Base-by-base conservation (phyloP, 1,140 invertebrate genomes). In the Neodiprion lecontei region DNA sequence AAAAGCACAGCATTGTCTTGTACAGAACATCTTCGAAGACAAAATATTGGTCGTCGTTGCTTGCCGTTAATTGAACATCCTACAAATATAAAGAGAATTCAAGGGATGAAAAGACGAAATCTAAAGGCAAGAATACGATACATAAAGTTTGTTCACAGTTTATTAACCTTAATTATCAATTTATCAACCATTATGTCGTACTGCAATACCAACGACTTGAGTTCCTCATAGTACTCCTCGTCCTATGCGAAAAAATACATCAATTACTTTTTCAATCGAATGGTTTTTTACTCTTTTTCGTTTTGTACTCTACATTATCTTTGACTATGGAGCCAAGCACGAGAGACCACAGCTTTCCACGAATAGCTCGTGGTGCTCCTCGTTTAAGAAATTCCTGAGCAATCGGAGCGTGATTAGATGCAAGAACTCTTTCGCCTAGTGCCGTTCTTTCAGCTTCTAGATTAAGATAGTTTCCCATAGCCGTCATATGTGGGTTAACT, bases 41-140 rank as follows among this genome's bases (percentile, higher is more conserved):
- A 89, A 99, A 99, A 85, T 99, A 98, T 83, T 98, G 97, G 85
- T 99, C 97, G 85, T 99, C 97, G 86, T 99, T 99, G 7, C 96
- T 96, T 0, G 97, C 96, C 11, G 97, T 99, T 61, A 98, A 86
- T 86, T 98, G 96, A 5, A 99, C 96, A 88, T 99, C 97, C 92
- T 94, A 77, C 28, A 74, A 87, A 84, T 71, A 73, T 14, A 61
- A 61, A 61, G 11, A 14, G 11, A 61, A 61, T 61, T 12, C 7
- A 14, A 12, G n/a, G 53, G 8, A 4, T 17, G 53, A 17, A 61
- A 61, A 12, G 53, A 61, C 53, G 53, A 61, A 12, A 17, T 9
- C 50, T 7, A 48, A 1, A 9, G 68, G 68, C 1, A 69, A 5
- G 11, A 69, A 5, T n/a, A 12, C 11, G n/a, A 9, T 69, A n/a